A percentile compares a stretch with the other conserved stretches of the same genome.
These are phyloP conservation scores for Cheirogaleus medius DNA, from an alignment of 2,113 vertebrate species.

Conservation along the genomic window DNA sequence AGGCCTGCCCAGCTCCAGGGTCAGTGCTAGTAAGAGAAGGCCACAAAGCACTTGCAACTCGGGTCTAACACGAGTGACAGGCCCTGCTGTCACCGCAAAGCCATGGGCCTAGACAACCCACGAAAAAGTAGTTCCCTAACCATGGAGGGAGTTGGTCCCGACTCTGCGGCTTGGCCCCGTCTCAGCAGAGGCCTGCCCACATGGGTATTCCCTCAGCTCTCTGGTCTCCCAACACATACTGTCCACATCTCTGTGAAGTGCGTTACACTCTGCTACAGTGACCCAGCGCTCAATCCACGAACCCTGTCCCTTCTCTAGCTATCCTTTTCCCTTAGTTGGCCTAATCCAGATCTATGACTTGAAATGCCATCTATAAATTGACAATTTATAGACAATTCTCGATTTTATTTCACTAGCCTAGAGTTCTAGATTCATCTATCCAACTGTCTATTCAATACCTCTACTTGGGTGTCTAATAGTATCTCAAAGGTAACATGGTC, in stretches of 20 bases:
- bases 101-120: neutral
- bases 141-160: neutral
- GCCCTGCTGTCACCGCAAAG: neutral
- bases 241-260: neutral
- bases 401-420: constrained; percentile 11
- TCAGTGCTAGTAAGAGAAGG: neutral
- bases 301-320: neutral
- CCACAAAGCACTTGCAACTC: neutral
- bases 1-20: neutral
- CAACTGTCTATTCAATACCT: neutral
- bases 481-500: neutral
- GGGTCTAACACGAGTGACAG: neutral
- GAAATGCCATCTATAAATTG: constrained; percentile 18
- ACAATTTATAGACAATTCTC: constrained; percentile 13
- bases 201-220: neutral
- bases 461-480: neutral
- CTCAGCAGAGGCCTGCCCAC: neutral
- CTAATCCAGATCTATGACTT: neutral
- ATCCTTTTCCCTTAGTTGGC: neutral
- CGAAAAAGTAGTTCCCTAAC: neutral
- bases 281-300: neutral
- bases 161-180: neutral
- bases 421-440: neutral
- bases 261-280: neutral
- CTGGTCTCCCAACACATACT: neutral